phyloP scores from a whole-genome alignment of 1,140 invertebrate genomes.

The Archivesica marissinica region DNA sequence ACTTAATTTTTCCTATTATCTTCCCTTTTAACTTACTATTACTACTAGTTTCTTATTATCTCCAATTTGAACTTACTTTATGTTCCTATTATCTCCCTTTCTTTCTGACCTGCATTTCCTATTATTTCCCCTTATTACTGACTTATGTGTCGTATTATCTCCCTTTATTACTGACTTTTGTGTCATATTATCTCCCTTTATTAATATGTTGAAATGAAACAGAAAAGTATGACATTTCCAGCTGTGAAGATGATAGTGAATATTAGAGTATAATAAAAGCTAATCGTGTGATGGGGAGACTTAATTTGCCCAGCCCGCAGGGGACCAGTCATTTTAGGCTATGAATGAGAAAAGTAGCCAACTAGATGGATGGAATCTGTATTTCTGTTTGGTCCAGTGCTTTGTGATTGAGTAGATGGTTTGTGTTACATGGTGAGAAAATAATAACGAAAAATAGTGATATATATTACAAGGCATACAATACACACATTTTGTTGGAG shows the following conservation, averaged over 20 bases:
- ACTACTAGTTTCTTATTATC: too few species aligned
- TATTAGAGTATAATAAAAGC: constrained; percentile 36
- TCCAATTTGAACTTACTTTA: too few species aligned
- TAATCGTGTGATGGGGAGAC: constrained; percentile 29
- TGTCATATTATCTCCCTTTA: constrained; percentile 28
- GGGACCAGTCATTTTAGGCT: constrained; percentile 5
- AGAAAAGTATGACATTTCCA: neutral
- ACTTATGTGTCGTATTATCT: neutral
- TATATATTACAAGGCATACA: constrained; percentile 4
- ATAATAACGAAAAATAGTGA: neutral
- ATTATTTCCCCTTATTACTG: neutral
- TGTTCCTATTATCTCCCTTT: too few species aligned
- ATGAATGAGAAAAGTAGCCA: constrained; percentile 1
- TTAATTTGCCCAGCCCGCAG: constrained; percentile 17
- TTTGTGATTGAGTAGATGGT: constrained; percentile 22
- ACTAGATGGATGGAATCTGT: neutral
- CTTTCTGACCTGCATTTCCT: too few species aligned
- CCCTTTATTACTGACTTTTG: neutral
- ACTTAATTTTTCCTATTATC: too few species aligned
- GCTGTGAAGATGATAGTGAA: neutral
- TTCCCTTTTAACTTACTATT: too few species aligned
- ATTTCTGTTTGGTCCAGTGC: neutral
- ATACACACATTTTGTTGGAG: neutral
- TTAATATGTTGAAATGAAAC: neutral
- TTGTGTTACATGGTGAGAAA: constrained; percentile 29